These are phyloP conservation scores for Pseudococcus jackbeardsleyi DNA, from an alignment of 2,888 invertebrate genomes.

Conservation along the genomic window DNA sequence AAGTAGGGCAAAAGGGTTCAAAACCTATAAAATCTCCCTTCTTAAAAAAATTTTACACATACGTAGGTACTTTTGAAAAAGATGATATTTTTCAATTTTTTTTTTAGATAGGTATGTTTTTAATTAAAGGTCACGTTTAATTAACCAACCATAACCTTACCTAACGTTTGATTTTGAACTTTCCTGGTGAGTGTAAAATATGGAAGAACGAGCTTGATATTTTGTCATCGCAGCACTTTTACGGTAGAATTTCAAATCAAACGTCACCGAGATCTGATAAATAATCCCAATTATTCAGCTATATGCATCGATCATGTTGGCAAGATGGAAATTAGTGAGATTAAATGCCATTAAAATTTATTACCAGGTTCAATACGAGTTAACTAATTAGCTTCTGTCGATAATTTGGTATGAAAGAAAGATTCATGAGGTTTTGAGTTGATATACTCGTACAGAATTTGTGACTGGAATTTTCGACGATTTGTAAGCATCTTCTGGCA, in stretches of 20 bases:
- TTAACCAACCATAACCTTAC: too few species aligned
- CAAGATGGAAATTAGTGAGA: background rate
- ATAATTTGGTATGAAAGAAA: background rate
- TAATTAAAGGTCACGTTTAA: too few species aligned
- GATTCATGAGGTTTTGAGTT: background rate
- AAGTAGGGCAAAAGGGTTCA: background rate
- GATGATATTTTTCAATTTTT: too few species aligned
- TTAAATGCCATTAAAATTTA: background rate
- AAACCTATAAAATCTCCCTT: background rate
- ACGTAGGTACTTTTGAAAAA: too few species aligned
- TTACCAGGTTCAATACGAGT: background rate
- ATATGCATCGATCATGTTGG: background rate
- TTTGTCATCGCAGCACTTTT: too few species aligned
- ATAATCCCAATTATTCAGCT: background rate
- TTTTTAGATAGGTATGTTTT: too few species aligned
- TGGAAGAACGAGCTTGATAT: too few species aligned
- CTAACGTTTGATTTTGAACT: too few species aligned
- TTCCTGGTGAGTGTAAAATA: too few species aligned
- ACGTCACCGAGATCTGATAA: background rate
- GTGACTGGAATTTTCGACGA: too few species aligned
- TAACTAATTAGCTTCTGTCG: background rate
- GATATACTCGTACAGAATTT: too few species aligned
- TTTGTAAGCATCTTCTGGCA: too few species aligned
- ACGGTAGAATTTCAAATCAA: background rate
- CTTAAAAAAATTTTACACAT: background rate